phyloP scores from a whole-genome alignment of 2,797 vertebrate species.

The Hydrolagus colliei region DNA sequence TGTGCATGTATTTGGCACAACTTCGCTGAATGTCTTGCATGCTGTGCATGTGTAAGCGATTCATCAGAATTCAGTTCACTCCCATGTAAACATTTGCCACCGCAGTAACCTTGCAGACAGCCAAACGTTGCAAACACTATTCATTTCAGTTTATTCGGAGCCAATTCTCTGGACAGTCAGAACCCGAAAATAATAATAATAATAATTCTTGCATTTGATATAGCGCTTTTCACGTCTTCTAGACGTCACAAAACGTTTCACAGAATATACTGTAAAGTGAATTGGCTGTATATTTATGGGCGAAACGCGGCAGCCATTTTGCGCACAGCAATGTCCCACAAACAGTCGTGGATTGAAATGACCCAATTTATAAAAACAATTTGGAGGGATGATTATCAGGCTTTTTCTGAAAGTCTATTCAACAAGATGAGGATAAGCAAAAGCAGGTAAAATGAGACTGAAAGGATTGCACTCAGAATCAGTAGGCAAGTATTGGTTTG shows the following conservation, averaged over 20 bases:
- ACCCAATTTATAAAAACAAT: too few relatives aligned
- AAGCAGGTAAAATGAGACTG: too few relatives aligned
- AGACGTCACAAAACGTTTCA: too few relatives aligned
- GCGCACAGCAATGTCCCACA: too few relatives aligned
- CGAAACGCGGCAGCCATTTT: too few relatives aligned
- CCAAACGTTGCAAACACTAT: neutral
- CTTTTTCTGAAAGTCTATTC: neutral
- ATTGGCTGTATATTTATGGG: too few relatives aligned
- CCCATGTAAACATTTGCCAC: slow-evolving; percentile 27
- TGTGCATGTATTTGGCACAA: slow-evolving; percentile 26
- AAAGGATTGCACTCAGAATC: too few relatives aligned
- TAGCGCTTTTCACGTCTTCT: too few relatives aligned
- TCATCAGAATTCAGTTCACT: slow-evolving; percentile 30
- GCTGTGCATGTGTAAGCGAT: slow-evolving; percentile 25
- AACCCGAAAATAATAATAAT: neutral
- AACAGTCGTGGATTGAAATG: too few relatives aligned
- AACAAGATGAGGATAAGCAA: neutral
- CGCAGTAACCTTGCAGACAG: slow-evolving; percentile 17
- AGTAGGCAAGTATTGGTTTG: too few relatives aligned
- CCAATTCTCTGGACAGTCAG: neutral
- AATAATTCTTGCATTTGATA: too few relatives aligned
- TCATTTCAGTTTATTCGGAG: slow-evolving; percentile 4
- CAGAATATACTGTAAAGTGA: too few relatives aligned
- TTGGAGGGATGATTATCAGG: neutral
- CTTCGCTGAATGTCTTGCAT: neutral